Evolutionary conservation across 1,140 invertebrate genomes (phyloP).

Genomic region (Drosophila persimilis): DNA sequence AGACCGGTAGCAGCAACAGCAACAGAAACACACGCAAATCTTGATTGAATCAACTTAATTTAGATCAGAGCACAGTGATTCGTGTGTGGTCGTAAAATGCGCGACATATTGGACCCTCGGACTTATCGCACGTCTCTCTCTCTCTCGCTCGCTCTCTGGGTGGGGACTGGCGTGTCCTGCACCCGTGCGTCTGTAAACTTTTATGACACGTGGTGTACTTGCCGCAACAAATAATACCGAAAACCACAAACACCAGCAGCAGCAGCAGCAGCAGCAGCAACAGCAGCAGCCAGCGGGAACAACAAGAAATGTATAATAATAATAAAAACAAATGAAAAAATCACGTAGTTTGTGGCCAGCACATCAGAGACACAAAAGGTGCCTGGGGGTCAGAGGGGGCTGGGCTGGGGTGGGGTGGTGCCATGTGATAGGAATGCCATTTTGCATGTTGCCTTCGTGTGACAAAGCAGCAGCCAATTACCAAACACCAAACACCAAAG

Average conservation of each 20-base stretch:
- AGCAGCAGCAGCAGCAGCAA: too few species aligned
- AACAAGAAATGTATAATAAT: slow-evolving; percentile 77
- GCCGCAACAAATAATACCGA: slow-evolving; percentile 62
- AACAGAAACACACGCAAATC: slow-evolving; percentile 59
- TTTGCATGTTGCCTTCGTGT: slow-evolving; percentile 69
- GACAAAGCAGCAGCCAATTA: slow-evolving; percentile 80
- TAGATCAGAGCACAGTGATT: slow-evolving; percentile 77
- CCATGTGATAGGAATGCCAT: slow-evolving; percentile 68
- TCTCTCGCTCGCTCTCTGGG: too few species aligned
- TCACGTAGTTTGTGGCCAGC: slow-evolving; percentile 66
- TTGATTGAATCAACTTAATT: slow-evolving; percentile 81
- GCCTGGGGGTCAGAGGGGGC: not conserved
- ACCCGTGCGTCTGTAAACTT: slow-evolving; percentile 68
- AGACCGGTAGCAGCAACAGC: not conserved
- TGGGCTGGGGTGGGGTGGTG: not conserved
- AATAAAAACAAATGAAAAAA: slow-evolving; percentile 80
- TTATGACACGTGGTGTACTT: slow-evolving; percentile 73
- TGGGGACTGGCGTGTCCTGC: slow-evolving; percentile 3
- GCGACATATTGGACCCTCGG: slow-evolving; percentile 72
- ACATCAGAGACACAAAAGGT: slow-evolving; percentile 15
- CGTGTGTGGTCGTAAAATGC: slow-evolving; percentile 76
- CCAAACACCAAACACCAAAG: slow-evolving; percentile 54
- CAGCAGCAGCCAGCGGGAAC: slow-evolving; percentile 52
- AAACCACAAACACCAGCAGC: slow-evolving; percentile 23
- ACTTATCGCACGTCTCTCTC: slow-evolving; percentile 69